These are phyloP conservation scores for Drosophila rufa DNA, from an alignment of 1,140 invertebrate genomes.

Conservation along the genomic window DNA sequence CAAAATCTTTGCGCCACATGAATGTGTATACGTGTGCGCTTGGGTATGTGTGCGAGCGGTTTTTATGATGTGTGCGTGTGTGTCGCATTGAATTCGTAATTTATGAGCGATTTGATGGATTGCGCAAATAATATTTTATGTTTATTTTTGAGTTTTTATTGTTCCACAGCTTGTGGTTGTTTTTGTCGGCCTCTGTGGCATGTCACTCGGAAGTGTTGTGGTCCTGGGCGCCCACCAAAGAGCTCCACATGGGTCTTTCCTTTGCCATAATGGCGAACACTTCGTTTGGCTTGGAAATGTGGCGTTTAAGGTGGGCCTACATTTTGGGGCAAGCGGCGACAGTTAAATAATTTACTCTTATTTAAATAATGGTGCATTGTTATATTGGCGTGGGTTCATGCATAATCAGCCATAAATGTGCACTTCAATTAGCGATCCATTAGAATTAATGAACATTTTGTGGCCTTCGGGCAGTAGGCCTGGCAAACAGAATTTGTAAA, in stretches of 20 bases:
- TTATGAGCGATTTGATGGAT: slow-evolving; percentile 72
- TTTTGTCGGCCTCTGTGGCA: slow-evolving; percentile 9
- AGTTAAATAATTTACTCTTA: not conserved
- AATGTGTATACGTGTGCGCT: slow-evolving; percentile 1
- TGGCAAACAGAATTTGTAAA: slow-evolving; percentile 12
- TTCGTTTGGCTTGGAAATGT: slow-evolving; percentile 16
- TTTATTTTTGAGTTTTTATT: slow-evolving; percentile 57
- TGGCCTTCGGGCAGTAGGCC: not conserved
- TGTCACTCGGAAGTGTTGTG: slow-evolving; percentile 19
- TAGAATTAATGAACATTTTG: slow-evolving; percentile 8
- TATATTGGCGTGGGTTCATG: not conserved
- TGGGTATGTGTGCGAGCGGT: not conserved
- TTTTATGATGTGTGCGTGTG: slow-evolving; percentile 42
- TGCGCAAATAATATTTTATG: slow-evolving; percentile 67
- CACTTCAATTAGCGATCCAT: slow-evolving; percentile 9
- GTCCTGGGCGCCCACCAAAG: slow-evolving; percentile 5
- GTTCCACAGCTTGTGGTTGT: slow-evolving; percentile 41
- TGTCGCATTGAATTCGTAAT: slow-evolving; percentile 70
- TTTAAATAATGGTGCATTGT: not conserved
- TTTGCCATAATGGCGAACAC: slow-evolving; percentile 11
- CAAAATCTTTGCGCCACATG: slow-evolving; percentile 36
- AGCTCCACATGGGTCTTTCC: not conserved
- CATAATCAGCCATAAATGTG: not conserved
- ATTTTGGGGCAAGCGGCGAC: slow-evolving; percentile 6
- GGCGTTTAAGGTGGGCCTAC: slow-evolving; percentile 16